Evolutionary conservation across 2,113 vertebrate species (phyloP).

Genomic region (Lagopus leucura): DNA sequence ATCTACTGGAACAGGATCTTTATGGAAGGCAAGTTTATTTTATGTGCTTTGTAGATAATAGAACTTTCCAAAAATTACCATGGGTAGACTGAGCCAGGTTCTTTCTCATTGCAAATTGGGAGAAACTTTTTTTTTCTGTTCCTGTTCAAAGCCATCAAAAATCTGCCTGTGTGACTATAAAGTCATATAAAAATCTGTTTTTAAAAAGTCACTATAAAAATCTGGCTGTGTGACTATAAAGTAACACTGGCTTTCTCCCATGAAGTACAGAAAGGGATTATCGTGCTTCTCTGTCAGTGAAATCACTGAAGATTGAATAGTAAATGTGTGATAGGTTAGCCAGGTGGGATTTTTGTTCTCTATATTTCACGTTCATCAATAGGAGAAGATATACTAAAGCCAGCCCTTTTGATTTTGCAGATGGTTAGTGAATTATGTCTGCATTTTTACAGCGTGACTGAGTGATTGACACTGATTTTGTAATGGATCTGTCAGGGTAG

Average conservation of each 20-base stretch:
- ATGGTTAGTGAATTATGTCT: not conserved
- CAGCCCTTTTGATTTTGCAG: not conserved
- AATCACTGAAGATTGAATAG: not conserved
- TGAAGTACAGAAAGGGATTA: not conserved
- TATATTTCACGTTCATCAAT: not conserved
- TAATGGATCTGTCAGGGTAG: not conserved
- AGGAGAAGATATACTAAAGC: rapidly evolving
- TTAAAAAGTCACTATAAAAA: too few species aligned
- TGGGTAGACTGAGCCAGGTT: not conserved
- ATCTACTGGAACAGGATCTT: constrained; percentile 95
- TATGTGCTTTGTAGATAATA: constrained; percentile 4
- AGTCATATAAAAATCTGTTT: too few species aligned
- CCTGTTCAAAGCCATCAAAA: not conserved
- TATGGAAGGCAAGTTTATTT: constrained; percentile 84
- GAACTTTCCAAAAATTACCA: not conserved
- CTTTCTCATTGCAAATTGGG: not conserved
- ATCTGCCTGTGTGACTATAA: not conserved
- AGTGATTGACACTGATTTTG: not conserved
- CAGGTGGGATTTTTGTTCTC: not conserved
- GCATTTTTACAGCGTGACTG: not conserved
- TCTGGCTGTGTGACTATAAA: not conserved
- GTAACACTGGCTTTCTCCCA: not conserved
- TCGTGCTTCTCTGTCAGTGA: not conserved
- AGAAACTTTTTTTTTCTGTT: not conserved
- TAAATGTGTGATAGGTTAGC: not conserved